A percentile compares a stretch with the other conserved stretches of the same genome.
These are phyloP conservation scores for Phenganax subtilis DNA, from an alignment of 92 coral and sea anemone genomes.

Conservation along the genomic window DNA sequence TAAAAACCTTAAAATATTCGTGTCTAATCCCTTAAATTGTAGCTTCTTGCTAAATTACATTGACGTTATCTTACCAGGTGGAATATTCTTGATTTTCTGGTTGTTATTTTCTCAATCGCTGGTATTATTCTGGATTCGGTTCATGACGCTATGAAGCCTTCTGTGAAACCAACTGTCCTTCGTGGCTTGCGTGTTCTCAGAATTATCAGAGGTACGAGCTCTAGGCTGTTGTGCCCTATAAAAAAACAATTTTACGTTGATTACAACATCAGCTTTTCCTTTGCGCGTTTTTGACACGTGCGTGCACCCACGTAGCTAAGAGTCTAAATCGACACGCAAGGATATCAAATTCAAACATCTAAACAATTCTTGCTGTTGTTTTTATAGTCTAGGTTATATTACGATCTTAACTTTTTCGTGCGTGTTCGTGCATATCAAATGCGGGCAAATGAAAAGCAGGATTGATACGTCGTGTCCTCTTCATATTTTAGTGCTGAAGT, in stretches of 20 bases:
- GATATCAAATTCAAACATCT: too few species aligned
- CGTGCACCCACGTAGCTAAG: too few species aligned
- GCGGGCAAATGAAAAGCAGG: too few species aligned
- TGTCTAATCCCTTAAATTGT: too few species aligned
- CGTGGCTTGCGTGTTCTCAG: slow-evolving; percentile 80
- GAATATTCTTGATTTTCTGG: slow-evolving; percentile 80
- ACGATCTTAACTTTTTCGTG: too few species aligned
- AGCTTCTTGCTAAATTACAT: background rate
- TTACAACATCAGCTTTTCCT: too few species aligned
- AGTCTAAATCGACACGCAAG: too few species aligned
- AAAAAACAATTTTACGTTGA: too few species aligned
- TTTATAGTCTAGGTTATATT: too few species aligned
- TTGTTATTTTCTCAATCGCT: slow-evolving; percentile 75
- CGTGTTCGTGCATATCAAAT: too few species aligned
- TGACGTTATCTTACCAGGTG: slow-evolving; percentile 51
- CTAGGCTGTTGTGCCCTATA: too few species aligned
- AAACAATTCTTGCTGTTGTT: too few species aligned
- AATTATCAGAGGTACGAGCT: slow-evolving; percentile 66
- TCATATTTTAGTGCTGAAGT: slow-evolving; percentile 69
- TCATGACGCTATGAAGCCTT: slow-evolving; percentile 44
- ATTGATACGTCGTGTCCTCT: background rate
- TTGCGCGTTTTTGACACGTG: background rate
- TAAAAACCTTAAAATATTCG: background rate
- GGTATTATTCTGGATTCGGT: slow-evolving; percentile 67
- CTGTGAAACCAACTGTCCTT: slow-evolving; percentile 74